Evolutionary conservation across 2,888 invertebrate species (phyloP).

Genomic region (Eristalis tenax): DNA sequence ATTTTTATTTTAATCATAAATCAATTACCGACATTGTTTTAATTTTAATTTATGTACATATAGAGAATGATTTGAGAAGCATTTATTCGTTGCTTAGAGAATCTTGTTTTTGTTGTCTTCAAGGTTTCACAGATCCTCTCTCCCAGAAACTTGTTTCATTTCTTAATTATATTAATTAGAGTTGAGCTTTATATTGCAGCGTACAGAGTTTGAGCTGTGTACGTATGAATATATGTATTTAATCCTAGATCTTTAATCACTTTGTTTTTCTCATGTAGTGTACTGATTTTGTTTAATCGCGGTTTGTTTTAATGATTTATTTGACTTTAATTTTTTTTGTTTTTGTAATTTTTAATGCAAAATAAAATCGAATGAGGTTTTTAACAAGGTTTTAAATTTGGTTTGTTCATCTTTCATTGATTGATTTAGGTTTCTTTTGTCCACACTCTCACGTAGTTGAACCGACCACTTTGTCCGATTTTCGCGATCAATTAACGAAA

Average conservation of each 20-base stretch:
- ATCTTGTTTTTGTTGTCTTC: background rate
- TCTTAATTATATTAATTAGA: conserved; percentile 70
- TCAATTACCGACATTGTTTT: background rate
- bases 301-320: conserved; percentile 38
- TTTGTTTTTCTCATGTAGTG: conserved; percentile 15
- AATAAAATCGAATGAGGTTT: conserved; percentile 68
- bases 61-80: conserved; percentile 50
- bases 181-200: conserved; percentile 37
- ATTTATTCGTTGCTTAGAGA: conserved; percentile 62
- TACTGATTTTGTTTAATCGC: conserved; percentile 30
- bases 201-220: conserved; percentile 30
- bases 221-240: conserved; percentile 31
- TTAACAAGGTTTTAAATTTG: conserved; percentile 67
- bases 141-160: conserved; percentile 14
- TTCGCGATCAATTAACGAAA: too few species aligned
- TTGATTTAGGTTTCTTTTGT: background rate
- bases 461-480: too few species aligned
- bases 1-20: conserved; percentile 9
- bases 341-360: conserved; percentile 39
- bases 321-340: conserved; percentile 16
- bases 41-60: conserved; percentile 44
- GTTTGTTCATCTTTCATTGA: conserved; percentile 32
- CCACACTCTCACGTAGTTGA: background rate
- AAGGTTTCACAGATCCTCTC: background rate
- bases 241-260: conserved; percentile 2